Evolutionary conservation across 2,888 invertebrate genomes (phyloP), one percentile per base, ranked within the genome.

Genomic region (Synergus itoensis): DNA sequence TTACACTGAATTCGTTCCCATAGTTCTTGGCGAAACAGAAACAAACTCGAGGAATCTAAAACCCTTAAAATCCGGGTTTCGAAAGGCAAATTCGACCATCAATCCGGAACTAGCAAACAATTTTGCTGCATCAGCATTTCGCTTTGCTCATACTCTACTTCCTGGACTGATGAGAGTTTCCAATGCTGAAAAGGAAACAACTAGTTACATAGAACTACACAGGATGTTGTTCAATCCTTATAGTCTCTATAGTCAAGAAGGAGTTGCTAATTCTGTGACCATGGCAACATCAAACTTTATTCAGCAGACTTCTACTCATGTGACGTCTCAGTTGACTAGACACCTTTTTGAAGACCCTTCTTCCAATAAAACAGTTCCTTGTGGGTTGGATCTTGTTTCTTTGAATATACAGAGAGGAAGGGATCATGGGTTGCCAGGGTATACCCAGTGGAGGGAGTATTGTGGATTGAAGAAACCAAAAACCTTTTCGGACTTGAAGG

Each of bases 361-460:
- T 0, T 84, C 86, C 1, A 93, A 93, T 85, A 77, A 77, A 0
- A 85, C 85, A 0, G 91, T 93, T 0, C 93, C 94, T 0, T 96
- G 95, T 85, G 97, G 97, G 0, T 93, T 98, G 79, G 98, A 98
- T 93, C 93, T 98, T 88, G 97, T 97, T 0, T 96, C 98, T 0
- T 93, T 98, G 82, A 97, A 98, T 92, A 97, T 98, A 87, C 98
- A 98, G 92, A 94, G 98, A 53, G 98, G 98, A 0, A 93, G 98
- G 0, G 98, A 98, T 93, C 98, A 98, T 91, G 98, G 98, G 0
- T 93, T 98, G 79, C 96, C 97, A 0, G 93, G 96, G 0, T 98
- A 98, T 92, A 94, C 95, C 0, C 93, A 93, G 48, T 98, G 96
- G 95, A 93, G 98, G 75, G 93, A 95, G 79, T 94, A 95, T 88